These are phyloP conservation scores for Pangasianodon hypophthalmus DNA, from an alignment of 2,113 vertebrate species.

Conservation along the genomic window DNA sequence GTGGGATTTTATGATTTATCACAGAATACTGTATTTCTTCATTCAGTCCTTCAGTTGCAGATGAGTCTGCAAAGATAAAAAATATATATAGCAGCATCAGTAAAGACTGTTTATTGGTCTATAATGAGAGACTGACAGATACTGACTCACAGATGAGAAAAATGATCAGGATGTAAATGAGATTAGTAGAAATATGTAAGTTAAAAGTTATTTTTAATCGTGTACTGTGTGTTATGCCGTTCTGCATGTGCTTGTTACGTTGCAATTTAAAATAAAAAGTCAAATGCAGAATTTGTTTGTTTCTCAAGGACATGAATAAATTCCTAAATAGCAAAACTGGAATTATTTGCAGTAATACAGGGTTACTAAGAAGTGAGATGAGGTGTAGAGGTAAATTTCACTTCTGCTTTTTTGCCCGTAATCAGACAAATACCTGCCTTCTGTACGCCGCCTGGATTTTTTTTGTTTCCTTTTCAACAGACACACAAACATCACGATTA, in stretches of 20 bases:
- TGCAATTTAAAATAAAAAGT: neutral
- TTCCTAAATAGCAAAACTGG: neutral
- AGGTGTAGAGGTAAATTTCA: neutral
- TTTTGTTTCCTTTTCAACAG: neutral
- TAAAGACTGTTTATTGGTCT: neutral
- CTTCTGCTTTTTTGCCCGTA: neutral
- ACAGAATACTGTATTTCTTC: conserved; percentile 32
- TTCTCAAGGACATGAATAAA: neutral
- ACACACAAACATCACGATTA: neutral
- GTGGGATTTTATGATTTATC: conserved; percentile 19
- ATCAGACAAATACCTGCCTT: conserved; percentile 30
- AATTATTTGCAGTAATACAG: neutral
- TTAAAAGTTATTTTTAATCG: neutral
- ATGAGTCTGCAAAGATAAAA: conserved; percentile 27
- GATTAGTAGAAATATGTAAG: too few species aligned
- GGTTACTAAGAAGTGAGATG: neutral
- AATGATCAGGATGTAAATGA: neutral
- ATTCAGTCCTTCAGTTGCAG: conserved; percentile 21
- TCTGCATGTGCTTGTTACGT: neutral
- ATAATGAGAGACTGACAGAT: conserved; percentile 13
- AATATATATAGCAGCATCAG: neutral
- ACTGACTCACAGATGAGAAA: neutral
- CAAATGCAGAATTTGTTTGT: neutral
- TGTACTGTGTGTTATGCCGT: neutral
- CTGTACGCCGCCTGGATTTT: neutral